phyloP scores from a whole-genome alignment of 92 coral and sea anemone species.

The Phenganax stokvisi region DNA sequence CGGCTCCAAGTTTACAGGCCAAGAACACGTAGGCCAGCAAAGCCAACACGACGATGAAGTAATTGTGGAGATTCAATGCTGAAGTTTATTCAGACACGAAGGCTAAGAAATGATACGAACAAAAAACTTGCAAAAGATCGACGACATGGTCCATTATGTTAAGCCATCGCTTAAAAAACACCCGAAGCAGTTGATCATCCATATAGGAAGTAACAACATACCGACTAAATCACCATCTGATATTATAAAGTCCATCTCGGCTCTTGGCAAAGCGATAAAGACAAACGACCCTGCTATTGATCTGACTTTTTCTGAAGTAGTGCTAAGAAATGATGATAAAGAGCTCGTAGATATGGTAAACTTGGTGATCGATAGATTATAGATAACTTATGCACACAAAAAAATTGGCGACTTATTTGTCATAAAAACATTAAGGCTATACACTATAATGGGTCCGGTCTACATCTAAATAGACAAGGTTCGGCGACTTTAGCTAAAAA shows the following conservation, averaged over 20 bases:
- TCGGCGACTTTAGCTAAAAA: too few relatives aligned
- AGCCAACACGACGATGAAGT: neutral
- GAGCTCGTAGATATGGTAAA: neutral
- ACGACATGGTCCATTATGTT: conserved; percentile 20
- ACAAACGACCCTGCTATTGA: neutral
- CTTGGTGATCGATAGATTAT: neutral
- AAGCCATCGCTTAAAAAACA: neutral
- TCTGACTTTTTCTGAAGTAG: too few relatives aligned
- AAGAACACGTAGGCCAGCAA: neutral
- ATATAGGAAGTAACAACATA: conserved; percentile 19
- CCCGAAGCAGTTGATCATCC: neutral
- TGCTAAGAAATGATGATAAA: too few relatives aligned
- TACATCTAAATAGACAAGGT: neutral
- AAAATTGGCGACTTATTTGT: conserved; percentile 9
- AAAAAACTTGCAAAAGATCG: neutral
- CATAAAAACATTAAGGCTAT: neutral
- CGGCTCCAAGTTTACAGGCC: too few relatives aligned
- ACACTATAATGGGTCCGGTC: conserved; percentile 16
- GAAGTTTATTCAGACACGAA: conserved; percentile 4
- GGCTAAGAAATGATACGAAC: neutral
- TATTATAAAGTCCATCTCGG: neutral
- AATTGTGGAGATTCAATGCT: conserved; percentile 28
- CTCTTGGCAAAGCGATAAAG: neutral
- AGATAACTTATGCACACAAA: neutral
- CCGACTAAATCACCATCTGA: conserved; percentile 13